phyloP scores from a whole-genome alignment of 2,888 invertebrate genomes.

The Aspidiotus rigidus region DNA sequence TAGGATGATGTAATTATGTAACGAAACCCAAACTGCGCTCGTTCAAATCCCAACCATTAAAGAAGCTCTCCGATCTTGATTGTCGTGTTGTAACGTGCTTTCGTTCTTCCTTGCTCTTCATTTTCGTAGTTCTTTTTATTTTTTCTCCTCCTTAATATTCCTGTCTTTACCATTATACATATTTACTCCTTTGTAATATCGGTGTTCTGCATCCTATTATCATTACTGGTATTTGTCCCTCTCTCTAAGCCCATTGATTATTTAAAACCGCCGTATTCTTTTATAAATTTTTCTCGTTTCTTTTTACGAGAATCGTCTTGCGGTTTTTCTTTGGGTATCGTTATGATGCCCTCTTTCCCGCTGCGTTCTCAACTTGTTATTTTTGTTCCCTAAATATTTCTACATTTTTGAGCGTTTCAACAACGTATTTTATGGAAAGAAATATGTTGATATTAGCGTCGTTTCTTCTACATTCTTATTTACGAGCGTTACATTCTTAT shows the following conservation, averaged over 20 bases:
- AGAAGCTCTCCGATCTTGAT: slow-evolving; percentile 25
- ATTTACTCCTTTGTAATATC: not conserved
- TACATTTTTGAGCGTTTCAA: not conserved
- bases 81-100: slow-evolving; percentile 16
- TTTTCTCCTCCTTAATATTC: not conserved
- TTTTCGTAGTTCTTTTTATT: not conserved
- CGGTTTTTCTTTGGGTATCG: not conserved
- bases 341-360: not conserved
- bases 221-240: not conserved
- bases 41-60: slow-evolving; percentile 20
- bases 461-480: too few relatives aligned
- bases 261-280: slow-evolving; percentile 2
- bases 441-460: too few relatives aligned
- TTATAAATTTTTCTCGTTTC: not conserved
- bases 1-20: slow-evolving; percentile 31
- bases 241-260: not conserved
- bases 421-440: too few relatives aligned
- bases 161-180: not conserved
- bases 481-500: too few relatives aligned
- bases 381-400: not conserved
- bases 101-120: not conserved
- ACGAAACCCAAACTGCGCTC: slow-evolving; percentile 23
- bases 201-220: slow-evolving; percentile 2
- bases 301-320: not conserved
- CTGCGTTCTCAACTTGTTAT: not conserved